Percentiles rank a stretch among this genome's conserved stretches.
Evolutionary conservation across 2,113 vertebrate genomes (phyloP).

Genomic region (Rallus limicola): DNA sequence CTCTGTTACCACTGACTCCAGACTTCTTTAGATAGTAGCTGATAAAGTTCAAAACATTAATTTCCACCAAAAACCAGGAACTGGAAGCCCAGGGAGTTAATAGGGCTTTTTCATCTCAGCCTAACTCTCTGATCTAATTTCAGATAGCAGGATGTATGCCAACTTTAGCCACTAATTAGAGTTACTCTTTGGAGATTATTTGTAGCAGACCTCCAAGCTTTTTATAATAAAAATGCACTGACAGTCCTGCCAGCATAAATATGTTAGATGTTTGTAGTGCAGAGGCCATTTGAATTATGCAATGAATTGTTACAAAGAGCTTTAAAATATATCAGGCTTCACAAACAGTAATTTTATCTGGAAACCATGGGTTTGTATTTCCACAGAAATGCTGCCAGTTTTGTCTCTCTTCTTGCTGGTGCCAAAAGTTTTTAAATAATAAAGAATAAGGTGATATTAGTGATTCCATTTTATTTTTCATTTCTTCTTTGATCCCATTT

Average conservation of each 20-base stretch:
- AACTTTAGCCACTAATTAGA: slow-evolving; percentile 76
- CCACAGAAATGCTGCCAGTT: neutral
- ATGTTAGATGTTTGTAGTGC: slow-evolving; percentile 15
- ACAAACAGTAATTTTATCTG: slow-evolving; percentile 34
- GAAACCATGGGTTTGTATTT: neutral
- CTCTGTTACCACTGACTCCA: slow-evolving; percentile 61
- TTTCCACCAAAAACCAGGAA: slow-evolving; percentile 72
- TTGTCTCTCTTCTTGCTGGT: neutral
- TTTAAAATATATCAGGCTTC: slow-evolving; percentile 36
- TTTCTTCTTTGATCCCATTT: neutral
- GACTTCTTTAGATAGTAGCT: slow-evolving; percentile 67
- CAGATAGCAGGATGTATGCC: slow-evolving; percentile 79
- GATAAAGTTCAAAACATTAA: slow-evolving; percentile 78
- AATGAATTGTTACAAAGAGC: slow-evolving; percentile 18
- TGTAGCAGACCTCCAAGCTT: slow-evolving; percentile 73
- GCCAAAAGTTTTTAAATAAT: slow-evolving; percentile 2
- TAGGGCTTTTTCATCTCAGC: slow-evolving; percentile 74
- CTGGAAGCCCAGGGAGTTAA: slow-evolving; percentile 73
- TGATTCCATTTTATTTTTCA: slow-evolving; percentile 7
- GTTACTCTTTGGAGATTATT: slow-evolving; percentile 76
- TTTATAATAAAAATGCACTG: slow-evolving; percentile 61
- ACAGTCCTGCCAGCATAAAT: slow-evolving; percentile 48
- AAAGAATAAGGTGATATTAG: neutral
- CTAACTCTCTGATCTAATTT: slow-evolving; percentile 79
- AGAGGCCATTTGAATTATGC: slow-evolving; percentile 28